Percentiles rank a stretch among this genome's conserved stretches.
Conservation (phyloP, 2,113 vertebrate species). For the Cyphomyrus plagiostoma region DNA sequence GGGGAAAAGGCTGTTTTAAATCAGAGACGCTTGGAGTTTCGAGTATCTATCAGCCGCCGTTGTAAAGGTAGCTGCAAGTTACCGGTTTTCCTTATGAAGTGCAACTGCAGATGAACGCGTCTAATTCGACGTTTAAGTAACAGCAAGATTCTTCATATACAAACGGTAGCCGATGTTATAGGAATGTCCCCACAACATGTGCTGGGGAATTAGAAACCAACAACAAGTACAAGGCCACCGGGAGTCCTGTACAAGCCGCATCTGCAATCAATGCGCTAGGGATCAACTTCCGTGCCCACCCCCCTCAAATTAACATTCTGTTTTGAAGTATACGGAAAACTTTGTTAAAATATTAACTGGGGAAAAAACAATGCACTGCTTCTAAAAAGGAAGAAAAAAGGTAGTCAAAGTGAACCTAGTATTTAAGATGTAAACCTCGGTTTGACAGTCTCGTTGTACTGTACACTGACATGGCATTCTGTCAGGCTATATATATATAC, state of each 20-base stretch:
- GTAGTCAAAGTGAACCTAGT: background rate
- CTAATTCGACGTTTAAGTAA: background rate
- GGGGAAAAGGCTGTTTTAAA: background rate
- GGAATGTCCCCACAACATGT: background rate
- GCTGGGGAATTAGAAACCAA: background rate
- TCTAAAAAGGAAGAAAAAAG: background rate
- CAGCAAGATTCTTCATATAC: background rate
- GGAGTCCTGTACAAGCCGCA: background rate
- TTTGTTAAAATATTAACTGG: background rate
- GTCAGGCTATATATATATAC: background rate
- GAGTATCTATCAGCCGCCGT: background rate
- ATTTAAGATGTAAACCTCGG: background rate
- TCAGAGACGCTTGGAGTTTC: background rate
- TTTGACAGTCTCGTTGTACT: background rate
- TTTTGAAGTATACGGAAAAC: background rate
- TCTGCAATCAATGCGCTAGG: conserved; percentile 34
- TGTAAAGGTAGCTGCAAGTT: background rate
- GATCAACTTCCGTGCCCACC: conserved; percentile 19
- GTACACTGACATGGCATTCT: background rate
- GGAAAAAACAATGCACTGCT: background rate
- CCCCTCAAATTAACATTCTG: background rate
- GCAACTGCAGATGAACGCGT: background rate
- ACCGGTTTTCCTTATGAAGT: background rate
- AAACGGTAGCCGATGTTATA: background rate
- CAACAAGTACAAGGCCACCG: background rate